Conservation (phyloP, 2,888 invertebrate species). For the Therioaphis trifolii region DNA sequence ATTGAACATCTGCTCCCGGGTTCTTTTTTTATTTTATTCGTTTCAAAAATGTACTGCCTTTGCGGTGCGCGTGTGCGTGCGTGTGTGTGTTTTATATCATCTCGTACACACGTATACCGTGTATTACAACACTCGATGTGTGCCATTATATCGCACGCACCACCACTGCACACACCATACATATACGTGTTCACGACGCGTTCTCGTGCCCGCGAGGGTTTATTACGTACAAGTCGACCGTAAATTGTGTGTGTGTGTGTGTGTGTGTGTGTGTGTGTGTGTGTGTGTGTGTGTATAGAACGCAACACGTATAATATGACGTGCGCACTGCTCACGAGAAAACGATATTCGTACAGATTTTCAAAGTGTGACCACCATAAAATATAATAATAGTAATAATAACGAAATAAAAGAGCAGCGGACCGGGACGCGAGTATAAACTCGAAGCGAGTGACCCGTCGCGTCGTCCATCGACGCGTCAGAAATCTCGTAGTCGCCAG, state of each 20-base stretch:
- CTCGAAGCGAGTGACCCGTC: too few species aligned
- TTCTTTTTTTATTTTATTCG: constrained; percentile 51
- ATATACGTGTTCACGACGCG: not conserved
- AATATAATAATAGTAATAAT: not conserved
- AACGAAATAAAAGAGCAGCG: not conserved
- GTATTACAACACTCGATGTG: constrained; percentile 31
- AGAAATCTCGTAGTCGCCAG: not conserved
- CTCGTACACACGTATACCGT: not conserved
- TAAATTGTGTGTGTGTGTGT: not conserved
- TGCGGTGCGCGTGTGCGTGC: not conserved
- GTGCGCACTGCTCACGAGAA: too few species aligned
- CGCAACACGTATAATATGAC: not conserved
- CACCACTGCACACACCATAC: too few species aligned
- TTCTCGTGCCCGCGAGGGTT: constrained; percentile 46
- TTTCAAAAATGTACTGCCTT: constrained; percentile 52
- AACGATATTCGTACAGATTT: too few species aligned
- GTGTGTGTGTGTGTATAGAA: not conserved
- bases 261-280: not conserved
- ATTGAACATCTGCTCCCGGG: constrained; percentile 45
- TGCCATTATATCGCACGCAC: not conserved
- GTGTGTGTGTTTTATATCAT: constrained; percentile 13
- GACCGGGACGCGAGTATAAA: too few species aligned
- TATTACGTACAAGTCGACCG: constrained; percentile 21
- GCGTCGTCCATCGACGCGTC: too few species aligned
- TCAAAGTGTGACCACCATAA: not conserved